Evolutionary conservation across 2,113 vertebrate genomes (phyloP), one percentile per base, ranked within the genome.

Genomic region (Thamnophis sirtalis): DNA sequence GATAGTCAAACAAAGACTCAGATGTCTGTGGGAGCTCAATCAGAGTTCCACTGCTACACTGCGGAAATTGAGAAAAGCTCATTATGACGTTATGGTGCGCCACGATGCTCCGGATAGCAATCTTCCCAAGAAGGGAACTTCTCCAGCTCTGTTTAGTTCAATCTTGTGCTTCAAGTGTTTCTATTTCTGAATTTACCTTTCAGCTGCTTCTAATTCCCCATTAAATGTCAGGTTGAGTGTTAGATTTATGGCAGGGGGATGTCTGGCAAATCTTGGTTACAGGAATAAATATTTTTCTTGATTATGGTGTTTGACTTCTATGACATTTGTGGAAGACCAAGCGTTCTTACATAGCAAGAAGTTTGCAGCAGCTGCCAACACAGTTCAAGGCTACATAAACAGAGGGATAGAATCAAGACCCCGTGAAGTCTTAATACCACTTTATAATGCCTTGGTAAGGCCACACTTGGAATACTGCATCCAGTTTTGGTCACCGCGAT

Each of bases 141-240:
- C 84, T 60, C 50, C 80, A 90, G 7, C 9, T 63, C 11, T 91
- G 0, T 89, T 93, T 94, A 89, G 21, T 95, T 93, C 0, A 89
- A 54, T 91, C 93, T 94, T 87, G 38, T 21, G 94, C 53, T 13
- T 92, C 90, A 55, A 90, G 24, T 80, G 60, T 93, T 97, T 95
- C 89, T 84, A 88, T 94, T 94, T 94, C 92, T 87, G 60, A 90
- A 19, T 85, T 95, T 94, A 89, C 86, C 93, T 92, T 80, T 58
- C 89, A 94, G 84, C 90, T 49, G 13, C 54, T 93, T 92, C 21
- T n/a, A 88, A 55, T n/a, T 90, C 8, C 48, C 63, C 84, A 93
- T 91, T 91, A 95, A 90, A 60, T 89, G 88, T 89, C 15, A 92
- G 55, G 94, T 68, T 56, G 88, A 50, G 48, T 88, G 93, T 87